Percentiles rank a stretch among this genome's conserved stretches.
phyloP scores from a whole-genome alignment of 2,113 vertebrate genomes.

The Pelobates fuscus region DNA sequence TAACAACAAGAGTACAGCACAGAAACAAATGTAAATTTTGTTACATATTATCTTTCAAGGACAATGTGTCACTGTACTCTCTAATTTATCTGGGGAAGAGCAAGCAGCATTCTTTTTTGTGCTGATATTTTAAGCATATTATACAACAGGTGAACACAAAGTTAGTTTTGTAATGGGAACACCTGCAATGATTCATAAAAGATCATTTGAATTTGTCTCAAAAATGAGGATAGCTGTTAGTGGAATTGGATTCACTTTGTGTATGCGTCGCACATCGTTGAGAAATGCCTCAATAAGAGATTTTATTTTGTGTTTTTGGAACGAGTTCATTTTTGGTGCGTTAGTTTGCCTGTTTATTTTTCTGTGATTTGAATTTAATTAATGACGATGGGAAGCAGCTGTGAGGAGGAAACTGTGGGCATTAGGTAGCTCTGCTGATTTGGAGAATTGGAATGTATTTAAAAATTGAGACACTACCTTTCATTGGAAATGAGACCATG shows the following conservation, averaged over 20 bases:
- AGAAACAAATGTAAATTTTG: conserved; percentile 30
- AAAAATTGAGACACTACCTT: conserved; percentile 29
- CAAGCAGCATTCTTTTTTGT: conserved; percentile 9
- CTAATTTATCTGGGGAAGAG: conserved; percentile 14
- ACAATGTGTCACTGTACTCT: conserved; percentile 19
- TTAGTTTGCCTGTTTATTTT: conserved; percentile 46
- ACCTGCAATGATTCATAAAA: conserved; percentile 37
- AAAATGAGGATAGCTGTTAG: conserved; percentile 7
- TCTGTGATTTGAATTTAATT: conserved; percentile 52
- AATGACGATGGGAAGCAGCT: conserved; percentile 50
- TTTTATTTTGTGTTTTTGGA: conserved; percentile 48
- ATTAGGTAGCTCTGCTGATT: conserved; percentile 28
- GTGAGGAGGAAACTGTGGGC: conserved; percentile 39
- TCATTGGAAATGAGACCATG: not conserved
- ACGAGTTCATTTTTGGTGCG: conserved; percentile 45
- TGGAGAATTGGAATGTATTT: conserved; percentile 29
- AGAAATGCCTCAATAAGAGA: conserved; percentile 43
- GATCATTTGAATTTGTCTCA: conserved; percentile 37
- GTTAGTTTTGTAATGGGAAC: conserved; percentile 38
- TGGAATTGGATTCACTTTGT: conserved; percentile 27
- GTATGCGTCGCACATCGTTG: conserved; percentile 20
- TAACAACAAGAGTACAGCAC: conserved; percentile 14
- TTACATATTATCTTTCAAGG: conserved; percentile 13
- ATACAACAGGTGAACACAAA: conserved; percentile 43
- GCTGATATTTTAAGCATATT: conserved; percentile 38